Conservation (phyloP, 2,797 vertebrate species). For the Channa striata region DNA sequence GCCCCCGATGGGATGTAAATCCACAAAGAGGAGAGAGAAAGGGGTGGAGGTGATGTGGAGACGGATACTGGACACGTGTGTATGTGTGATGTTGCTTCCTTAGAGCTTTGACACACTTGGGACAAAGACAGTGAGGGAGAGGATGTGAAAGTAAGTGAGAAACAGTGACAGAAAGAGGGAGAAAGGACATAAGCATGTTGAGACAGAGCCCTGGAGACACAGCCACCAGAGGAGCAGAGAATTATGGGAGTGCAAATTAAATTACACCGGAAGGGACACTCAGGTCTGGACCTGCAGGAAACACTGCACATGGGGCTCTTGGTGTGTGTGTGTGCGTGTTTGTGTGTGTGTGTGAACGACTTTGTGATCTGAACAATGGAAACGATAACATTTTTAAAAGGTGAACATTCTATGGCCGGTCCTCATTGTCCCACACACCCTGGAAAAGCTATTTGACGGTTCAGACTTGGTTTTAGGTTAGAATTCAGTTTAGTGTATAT, state of each 20-base stretch:
- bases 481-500: no score
- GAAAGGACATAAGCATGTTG: constrained; percentile 72
- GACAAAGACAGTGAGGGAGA: constrained; percentile 60
- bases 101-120: constrained; percentile 69
- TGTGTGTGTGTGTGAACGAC: constrained; percentile 4
- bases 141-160: constrained; percentile 63
- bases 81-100: constrained; percentile 42
- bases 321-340: constrained; percentile 39
- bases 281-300: constrained; percentile 87
- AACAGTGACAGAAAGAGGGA: constrained; percentile 67
- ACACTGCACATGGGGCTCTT: constrained; percentile 72
- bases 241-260: constrained; percentile 87
- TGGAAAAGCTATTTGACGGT: no score
- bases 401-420: no score
- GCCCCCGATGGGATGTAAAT: constrained; percentile 39
- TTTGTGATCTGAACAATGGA: no score
- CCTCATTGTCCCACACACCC: not conserved
- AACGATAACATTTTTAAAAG: no score
- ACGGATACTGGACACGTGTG: constrained; percentile 51
- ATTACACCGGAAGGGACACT: constrained; percentile 86
- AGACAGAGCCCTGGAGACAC: constrained; percentile 77
- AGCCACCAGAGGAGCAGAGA: constrained; percentile 83
- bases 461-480: no score
- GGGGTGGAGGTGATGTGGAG: constrained; percentile 28
- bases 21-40: constrained; percentile 28